Percentiles rank a stretch among this genome's conserved stretches.
phyloP scores from a whole-genome alignment of 2,888 invertebrate species.

The Latrodectus hesperus region DNA sequence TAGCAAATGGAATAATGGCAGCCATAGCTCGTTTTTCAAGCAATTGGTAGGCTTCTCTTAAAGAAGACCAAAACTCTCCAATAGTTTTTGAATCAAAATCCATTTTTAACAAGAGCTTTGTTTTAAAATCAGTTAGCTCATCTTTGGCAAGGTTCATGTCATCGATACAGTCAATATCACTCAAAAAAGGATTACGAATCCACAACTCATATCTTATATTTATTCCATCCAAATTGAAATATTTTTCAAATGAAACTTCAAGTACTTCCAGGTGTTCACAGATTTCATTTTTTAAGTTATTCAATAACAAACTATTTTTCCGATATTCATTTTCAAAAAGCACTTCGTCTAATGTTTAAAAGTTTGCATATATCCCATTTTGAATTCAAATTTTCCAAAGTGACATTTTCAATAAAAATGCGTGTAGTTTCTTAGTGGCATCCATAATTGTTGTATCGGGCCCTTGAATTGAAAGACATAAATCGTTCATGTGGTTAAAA shows the following conservation, averaged over 20 bases:
- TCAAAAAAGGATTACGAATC: slow-evolving; percentile 50
- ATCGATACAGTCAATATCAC: slow-evolving; percentile 54
- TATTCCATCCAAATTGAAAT: slow-evolving; percentile 36
- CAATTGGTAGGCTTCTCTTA: slow-evolving; percentile 28
- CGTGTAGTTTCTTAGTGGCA: too few species aligned
- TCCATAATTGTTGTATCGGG: too few species aligned
- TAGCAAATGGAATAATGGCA: too few species aligned
- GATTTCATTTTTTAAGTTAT: slow-evolving; percentile 36
- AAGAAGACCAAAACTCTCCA: slow-evolving; percentile 32
- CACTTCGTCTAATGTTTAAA: slow-evolving; percentile 47
- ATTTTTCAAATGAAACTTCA: slow-evolving; percentile 27
- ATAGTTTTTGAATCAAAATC: slow-evolving; percentile 47
- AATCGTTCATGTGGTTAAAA: too few species aligned
- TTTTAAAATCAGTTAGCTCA: slow-evolving; percentile 49
- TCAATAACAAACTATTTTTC: slow-evolving; percentile 49
- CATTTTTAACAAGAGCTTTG: slow-evolving; percentile 43
- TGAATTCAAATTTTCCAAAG: slow-evolving; percentile 32
- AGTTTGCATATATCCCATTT: slow-evolving; percentile 47
- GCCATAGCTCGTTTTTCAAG: too few species aligned
- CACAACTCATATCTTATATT: slow-evolving; percentile 54
- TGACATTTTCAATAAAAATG: slow-evolving; percentile 1
- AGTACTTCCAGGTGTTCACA: slow-evolving; percentile 24
- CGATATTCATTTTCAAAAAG: slow-evolving; percentile 45
- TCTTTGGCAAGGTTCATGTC: slow-evolving; percentile 52
- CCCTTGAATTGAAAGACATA: too few species aligned